Evolutionary conservation across 2,888 invertebrate genomes (phyloP).

Genomic region (Biston betularia): DNA sequence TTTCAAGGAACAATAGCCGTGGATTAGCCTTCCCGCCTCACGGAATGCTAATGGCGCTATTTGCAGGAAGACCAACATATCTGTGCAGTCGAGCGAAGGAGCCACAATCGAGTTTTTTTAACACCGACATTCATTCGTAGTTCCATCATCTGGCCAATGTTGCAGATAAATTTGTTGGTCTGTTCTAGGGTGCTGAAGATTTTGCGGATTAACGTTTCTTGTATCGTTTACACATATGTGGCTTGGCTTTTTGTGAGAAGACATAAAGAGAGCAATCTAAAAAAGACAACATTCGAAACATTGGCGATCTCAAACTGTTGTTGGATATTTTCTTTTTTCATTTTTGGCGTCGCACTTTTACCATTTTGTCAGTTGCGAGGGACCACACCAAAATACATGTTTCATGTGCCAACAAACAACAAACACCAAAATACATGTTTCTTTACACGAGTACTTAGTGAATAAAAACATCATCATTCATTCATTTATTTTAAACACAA

Average conservation of each 20-base stretch:
- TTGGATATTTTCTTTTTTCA: background rate
- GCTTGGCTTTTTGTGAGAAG: background rate
- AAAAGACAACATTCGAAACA: too few species aligned
- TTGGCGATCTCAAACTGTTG: background rate
- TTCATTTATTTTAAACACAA: too few species aligned
- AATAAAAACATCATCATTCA: too few species aligned
- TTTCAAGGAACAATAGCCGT: slow-evolving; percentile 26
- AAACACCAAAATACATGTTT: too few species aligned
- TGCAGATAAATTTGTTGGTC: background rate
- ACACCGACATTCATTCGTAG: background rate
- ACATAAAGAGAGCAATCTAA: too few species aligned
- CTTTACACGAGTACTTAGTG: too few species aligned
- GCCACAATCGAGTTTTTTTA: background rate
- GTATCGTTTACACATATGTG: slow-evolving; percentile 1
- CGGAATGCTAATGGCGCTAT: slow-evolving; percentile 32
- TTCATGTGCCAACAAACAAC: too few species aligned
- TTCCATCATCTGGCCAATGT: background rate
- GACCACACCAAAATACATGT: too few species aligned
- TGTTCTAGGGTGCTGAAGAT: slow-evolving; percentile 8
- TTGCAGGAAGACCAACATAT: slow-evolving; percentile 7
- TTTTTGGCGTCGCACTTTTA: too few species aligned
- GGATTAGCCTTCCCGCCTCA: slow-evolving; percentile 29
- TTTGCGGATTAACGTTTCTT: slow-evolving; percentile 21
- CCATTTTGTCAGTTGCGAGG: too few species aligned
- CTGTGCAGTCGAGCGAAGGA: background rate